phyloP scores from a whole-genome alignment of 2,888 invertebrate genomes.

The Pterostichus niger region DNA sequence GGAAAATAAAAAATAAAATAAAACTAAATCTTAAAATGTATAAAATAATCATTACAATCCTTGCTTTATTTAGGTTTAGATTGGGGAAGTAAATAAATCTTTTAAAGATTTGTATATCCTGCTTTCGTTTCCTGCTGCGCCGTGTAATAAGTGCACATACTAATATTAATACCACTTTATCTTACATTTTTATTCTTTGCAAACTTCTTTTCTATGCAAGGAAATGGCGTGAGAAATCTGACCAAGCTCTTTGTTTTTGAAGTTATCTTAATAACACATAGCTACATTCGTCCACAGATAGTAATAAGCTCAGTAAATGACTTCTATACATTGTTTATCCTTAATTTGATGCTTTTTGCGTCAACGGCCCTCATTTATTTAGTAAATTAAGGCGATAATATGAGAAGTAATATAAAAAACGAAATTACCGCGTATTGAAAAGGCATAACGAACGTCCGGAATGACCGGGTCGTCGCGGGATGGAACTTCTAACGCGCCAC shows the following conservation, averaged over 20 bases:
- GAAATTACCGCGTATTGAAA: slow-evolving; percentile 35
- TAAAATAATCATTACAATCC: no score
- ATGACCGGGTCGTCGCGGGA: slow-evolving; percentile 26
- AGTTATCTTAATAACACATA: slow-evolving; percentile 25
- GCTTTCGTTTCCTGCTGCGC: no score
- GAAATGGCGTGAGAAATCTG: slow-evolving; percentile 30
- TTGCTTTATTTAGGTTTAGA: no score
- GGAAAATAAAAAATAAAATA: no score
- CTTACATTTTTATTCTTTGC: slow-evolving; percentile 26
- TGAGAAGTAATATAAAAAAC: slow-evolving; percentile 23
- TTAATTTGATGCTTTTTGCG: slow-evolving; percentile 37
- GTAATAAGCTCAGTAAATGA: slow-evolving; percentile 13
- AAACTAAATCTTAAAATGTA: no score
- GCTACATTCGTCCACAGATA: neutral
- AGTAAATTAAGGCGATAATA: slow-evolving; percentile 32
- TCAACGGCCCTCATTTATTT: slow-evolving; percentile 12
- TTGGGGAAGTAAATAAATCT: no score
- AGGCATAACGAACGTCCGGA: slow-evolving; percentile 62
- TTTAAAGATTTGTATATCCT: no score
- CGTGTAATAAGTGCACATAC: neutral
- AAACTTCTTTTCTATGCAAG: neutral
- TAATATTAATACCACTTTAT: slow-evolving; percentile 5
- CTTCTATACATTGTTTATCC: slow-evolving; percentile 2
- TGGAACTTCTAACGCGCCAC: slow-evolving; percentile 17
- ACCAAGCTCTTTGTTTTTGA: slow-evolving; percentile 37